A percentile compares a stretch with the other conserved stretches of the same genome.
Evolutionary conservation across 2,888 invertebrate species (phyloP).

Genomic region (Amaurobius ferox): DNA sequence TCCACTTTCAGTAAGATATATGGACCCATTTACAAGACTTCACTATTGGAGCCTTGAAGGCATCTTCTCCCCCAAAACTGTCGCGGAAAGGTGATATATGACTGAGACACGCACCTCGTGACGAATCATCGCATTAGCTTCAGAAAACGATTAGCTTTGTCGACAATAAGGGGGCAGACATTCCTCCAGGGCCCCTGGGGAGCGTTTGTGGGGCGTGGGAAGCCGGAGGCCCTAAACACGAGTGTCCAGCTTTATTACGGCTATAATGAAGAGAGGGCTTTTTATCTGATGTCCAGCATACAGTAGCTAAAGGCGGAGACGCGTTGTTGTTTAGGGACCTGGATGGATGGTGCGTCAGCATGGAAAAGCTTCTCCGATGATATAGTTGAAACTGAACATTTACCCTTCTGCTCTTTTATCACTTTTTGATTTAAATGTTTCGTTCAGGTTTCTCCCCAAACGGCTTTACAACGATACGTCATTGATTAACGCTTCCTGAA

Average conservation of each 20-base stretch:
- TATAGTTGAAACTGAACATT: too few relatives aligned
- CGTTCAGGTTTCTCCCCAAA: not conserved
- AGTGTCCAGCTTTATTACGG: not conserved
- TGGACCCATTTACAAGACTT: constrained; percentile 6
- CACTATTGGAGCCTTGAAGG: not conserved
- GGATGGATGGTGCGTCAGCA: not conserved
- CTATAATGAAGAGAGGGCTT: not conserved
- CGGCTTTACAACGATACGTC: not conserved
- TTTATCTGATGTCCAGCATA: not conserved
- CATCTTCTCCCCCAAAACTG: not conserved
- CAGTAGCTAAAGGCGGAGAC: not conserved
- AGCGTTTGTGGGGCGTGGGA: not conserved
- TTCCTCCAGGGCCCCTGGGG: not conserved
- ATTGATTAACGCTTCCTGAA: too few relatives aligned
- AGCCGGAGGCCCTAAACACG: not conserved
- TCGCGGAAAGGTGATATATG: constrained; percentile 1
- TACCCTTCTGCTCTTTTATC: not conserved
- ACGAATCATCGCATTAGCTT: constrained; percentile 10
- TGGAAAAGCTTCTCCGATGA: too few relatives aligned
- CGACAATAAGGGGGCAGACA: not conserved
- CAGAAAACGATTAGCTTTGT: not conserved
- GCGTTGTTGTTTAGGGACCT: not conserved
- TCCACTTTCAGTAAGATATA: not conserved
- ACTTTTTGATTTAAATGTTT: not conserved
- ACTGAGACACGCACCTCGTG: not conserved